Evolutionary conservation across 2,113 vertebrate genomes (phyloP).

Genomic region (Pterocles burchelli): DNA sequence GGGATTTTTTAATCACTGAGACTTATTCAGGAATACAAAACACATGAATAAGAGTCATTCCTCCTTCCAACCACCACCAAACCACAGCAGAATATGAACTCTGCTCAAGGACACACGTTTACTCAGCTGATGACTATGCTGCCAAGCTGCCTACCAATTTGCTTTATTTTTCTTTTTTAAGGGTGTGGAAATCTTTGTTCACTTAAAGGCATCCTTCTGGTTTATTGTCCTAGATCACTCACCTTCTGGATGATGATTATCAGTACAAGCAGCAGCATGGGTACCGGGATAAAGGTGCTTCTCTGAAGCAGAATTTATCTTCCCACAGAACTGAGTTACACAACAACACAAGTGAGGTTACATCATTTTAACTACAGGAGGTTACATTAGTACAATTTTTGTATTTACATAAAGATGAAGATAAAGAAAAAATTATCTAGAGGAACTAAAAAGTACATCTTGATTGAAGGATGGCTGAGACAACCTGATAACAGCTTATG

Average conservation of each 20-base stretch:
- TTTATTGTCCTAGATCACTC: background rate
- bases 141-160: conserved; percentile 48
- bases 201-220: conserved; percentile 39
- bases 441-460: conserved; percentile 65
- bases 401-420: conserved; percentile 62
- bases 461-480: conserved; percentile 66
- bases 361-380: conserved; percentile 32
- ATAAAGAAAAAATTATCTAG: background rate
- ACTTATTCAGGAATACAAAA: background rate
- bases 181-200: conserved; percentile 40
- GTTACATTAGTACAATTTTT: conserved; percentile 56
- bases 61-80: conserved; percentile 37
- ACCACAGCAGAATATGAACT: conserved; percentile 58
- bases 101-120: conserved; percentile 51
- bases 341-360: background rate
- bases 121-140: conserved; percentile 45
- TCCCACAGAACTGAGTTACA: conserved; percentile 40
- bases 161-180: conserved; percentile 18
- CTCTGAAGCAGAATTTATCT: background rate
- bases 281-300: background rate
- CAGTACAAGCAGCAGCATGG: background rate
- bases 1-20: background rate
- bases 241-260: background rate
- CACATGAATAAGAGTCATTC: conserved; percentile 16
- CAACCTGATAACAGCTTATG: conserved; percentile 59